phyloP scores from a whole-genome alignment of 1,140 invertebrate species.

The Microplitis mediator region DNA sequence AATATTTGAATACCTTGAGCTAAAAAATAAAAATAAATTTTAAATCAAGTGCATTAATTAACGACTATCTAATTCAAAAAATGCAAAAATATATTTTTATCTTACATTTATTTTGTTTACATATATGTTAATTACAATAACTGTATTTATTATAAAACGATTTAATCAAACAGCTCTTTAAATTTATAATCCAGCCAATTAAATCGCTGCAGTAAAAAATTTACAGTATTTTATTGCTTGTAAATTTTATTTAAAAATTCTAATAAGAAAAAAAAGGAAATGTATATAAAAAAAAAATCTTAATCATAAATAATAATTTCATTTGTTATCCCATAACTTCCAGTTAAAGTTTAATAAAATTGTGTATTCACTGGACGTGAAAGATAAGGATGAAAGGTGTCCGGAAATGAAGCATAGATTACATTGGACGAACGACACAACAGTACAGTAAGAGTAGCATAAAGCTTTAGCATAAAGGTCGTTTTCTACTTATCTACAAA shows the following conservation, averaged over 20 bases:
- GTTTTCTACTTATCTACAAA: slow-evolving; percentile 9
- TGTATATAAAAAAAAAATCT: not conserved
- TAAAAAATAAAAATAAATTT: too few species aligned
- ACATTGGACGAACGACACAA: not conserved
- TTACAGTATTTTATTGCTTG: too few species aligned
- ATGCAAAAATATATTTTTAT: too few species aligned
- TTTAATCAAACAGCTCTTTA: too few species aligned
- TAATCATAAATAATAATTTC: not conserved
- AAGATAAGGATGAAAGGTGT: slow-evolving; percentile 35
- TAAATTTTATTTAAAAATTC: not conserved
- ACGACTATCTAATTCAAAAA: too few species aligned
- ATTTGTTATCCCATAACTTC: not conserved
- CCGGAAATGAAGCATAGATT: slow-evolving; percentile 33
- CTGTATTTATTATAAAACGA: too few species aligned
- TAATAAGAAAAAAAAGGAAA: not conserved
- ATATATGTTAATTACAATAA: too few species aligned
- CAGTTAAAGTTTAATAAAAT: slow-evolving; percentile 29
- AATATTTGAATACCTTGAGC: too few species aligned
- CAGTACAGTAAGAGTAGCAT: not conserved
- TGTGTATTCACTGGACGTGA: slow-evolving; percentile 32
- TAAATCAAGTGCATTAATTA: too few species aligned
- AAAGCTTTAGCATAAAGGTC: slow-evolving; percentile 12
- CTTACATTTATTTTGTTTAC: too few species aligned
- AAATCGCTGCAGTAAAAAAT: too few species aligned
- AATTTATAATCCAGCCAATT: too few species aligned